phyloP scores from a whole-genome alignment of 2,888 invertebrate species.

The Pandemis heparana region DNA sequence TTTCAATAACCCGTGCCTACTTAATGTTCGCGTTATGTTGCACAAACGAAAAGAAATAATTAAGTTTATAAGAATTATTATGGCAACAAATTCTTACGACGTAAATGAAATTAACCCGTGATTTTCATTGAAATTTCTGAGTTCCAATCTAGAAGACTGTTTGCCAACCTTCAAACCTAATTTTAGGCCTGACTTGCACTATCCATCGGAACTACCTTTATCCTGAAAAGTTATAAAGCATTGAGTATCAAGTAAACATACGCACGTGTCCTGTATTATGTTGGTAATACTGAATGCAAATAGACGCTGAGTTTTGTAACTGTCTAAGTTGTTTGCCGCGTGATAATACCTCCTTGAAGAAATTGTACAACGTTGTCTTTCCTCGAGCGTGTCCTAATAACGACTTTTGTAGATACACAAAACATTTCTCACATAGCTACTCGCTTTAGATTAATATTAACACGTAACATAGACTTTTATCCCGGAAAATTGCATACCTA shows the following conservation, averaged over 20 bases:
- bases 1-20: background rate
- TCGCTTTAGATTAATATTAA: too few species aligned
- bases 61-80: background rate
- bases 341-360: conserved; percentile 12
- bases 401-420: too few species aligned
- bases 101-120: too few species aligned
- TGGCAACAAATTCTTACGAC: background rate
- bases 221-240: too few species aligned
- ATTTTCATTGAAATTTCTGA: too few species aligned
- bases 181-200: too few species aligned
- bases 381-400: background rate
- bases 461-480: too few species aligned
- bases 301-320: conserved; percentile 5
- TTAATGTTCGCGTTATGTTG: background rate
- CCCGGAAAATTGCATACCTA: too few species aligned
- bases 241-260: background rate
- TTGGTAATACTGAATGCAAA: background rate
- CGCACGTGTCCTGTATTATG: background rate
- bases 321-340: conserved; percentile 11
- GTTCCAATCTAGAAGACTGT: too few species aligned
- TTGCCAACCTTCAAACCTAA: too few species aligned
- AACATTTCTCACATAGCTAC: too few species aligned
- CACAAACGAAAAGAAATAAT: background rate
- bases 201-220: too few species aligned
- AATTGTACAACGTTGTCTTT: conserved; percentile 16